Percentiles rank a stretch among this genome's conserved stretches.
phyloP scores from a whole-genome alignment of 2,888 invertebrate genomes.

The Atherix ibis region DNA sequence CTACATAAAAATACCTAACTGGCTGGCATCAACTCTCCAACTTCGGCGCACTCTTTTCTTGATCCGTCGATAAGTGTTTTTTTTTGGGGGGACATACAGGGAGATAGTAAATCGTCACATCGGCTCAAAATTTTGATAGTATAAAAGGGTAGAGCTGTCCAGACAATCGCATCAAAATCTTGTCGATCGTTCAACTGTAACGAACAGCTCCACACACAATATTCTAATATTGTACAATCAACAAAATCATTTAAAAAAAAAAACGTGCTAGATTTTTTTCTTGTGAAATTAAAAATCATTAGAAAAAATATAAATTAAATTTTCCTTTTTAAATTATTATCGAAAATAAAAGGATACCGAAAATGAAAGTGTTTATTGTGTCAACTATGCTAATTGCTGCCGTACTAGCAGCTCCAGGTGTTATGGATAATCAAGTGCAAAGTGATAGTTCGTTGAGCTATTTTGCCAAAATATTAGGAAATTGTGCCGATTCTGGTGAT shows the following conservation, averaged over 20 bases:
- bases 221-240: background rate
- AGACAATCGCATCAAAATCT: constrained; percentile 30
- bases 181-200: constrained; percentile 27
- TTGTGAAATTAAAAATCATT: too few relatives aligned
- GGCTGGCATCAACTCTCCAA: too few relatives aligned
- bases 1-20: too few relatives aligned
- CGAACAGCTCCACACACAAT: constrained; percentile 12
- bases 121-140: constrained; percentile 14
- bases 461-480: constrained; percentile 29
- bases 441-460: constrained; percentile 21
- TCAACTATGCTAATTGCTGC: constrained; percentile 22
- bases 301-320: too few relatives aligned
- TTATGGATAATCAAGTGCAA: constrained; percentile 14
- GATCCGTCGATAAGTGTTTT: too few relatives aligned
- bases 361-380: constrained; percentile 33
- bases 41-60: too few relatives aligned
- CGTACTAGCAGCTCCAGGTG: constrained; percentile 24
- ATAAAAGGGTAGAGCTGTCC: constrained; percentile 28
- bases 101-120: background rate
- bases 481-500: constrained; percentile 33
- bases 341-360: constrained; percentile 11
- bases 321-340: too few relatives aligned
- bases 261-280: too few relatives aligned
- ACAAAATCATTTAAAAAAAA: too few relatives aligned
- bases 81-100: background rate